Evolutionary conservation across 2,113 vertebrate species (phyloP).

Genomic region (Cochlearius cochlearius): DNA sequence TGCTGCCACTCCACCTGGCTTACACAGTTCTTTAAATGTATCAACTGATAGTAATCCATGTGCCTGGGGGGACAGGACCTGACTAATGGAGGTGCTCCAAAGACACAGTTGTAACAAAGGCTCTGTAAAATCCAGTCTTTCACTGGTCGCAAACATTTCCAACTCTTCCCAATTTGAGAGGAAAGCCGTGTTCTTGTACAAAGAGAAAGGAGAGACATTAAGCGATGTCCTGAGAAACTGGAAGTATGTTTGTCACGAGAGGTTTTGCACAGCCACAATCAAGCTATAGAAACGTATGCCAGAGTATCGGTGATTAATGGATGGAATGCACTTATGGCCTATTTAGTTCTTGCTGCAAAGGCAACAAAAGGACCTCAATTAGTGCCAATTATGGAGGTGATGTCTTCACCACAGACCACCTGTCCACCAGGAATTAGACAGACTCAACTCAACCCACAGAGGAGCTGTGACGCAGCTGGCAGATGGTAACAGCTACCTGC

Average conservation of each 20-base stretch:
- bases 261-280: neutral
- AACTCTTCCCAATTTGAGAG: neutral
- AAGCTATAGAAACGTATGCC: neutral
- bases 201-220: neutral
- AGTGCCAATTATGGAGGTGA: slow-evolving; percentile 9
- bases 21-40: neutral
- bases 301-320: neutral
- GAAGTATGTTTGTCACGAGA: neutral
- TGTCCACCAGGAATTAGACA: slow-evolving; percentile 32
- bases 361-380: slow-evolving; percentile 42
- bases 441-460: neutral
- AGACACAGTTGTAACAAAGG: neutral
- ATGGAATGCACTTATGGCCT: neutral
- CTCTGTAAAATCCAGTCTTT: neutral
- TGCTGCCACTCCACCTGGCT: neutral
- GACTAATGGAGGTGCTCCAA: neutral
- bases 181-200: neutral
- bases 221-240: neutral
- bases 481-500: slow-evolving; percentile 32
- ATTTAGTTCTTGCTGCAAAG: neutral
- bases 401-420: slow-evolving; percentile 29
- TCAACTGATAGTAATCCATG: neutral
- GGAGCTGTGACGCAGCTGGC: neutral
- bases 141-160: neutral
- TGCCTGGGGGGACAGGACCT: neutral